Conservation (phyloP, 2,113 vertebrate genomes). For the Accipiter virgatus region DNA sequence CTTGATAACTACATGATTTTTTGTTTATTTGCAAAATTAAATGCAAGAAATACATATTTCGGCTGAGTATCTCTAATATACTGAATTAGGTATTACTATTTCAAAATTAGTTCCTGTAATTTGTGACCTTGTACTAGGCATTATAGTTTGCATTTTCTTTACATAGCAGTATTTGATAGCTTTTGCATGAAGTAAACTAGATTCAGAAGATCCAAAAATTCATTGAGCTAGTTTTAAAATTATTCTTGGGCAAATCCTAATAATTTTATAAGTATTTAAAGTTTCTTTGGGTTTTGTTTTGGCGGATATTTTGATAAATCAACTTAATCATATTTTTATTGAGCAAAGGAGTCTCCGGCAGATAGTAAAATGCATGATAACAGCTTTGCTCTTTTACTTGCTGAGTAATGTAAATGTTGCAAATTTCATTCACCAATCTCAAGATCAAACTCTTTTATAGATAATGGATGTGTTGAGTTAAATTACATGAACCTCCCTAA, state of each 20-base stretch:
- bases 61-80: background rate
- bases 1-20: background rate
- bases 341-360: background rate
- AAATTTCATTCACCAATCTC: background rate
- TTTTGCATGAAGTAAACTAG: background rate
- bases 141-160: background rate
- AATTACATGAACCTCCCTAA: constrained; percentile 30
- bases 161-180: background rate
- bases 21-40: background rate
- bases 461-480: constrained; percentile 11
- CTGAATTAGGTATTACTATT: background rate
- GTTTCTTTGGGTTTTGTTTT: background rate
- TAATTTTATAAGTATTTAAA: background rate
- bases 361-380: constrained; percentile 3
- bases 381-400: background rate
- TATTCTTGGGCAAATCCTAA: background rate
- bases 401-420: background rate
- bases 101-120: background rate
- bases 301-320: background rate
- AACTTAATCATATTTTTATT: background rate
- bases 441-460: constrained; percentile 14
- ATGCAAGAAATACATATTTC: background rate
- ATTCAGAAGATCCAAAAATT: background rate
- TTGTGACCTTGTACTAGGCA: background rate
- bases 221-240: background rate